Base-by-base conservation (phyloP, 2,888 invertebrate genomes). In the Hyles lineata region DNA sequence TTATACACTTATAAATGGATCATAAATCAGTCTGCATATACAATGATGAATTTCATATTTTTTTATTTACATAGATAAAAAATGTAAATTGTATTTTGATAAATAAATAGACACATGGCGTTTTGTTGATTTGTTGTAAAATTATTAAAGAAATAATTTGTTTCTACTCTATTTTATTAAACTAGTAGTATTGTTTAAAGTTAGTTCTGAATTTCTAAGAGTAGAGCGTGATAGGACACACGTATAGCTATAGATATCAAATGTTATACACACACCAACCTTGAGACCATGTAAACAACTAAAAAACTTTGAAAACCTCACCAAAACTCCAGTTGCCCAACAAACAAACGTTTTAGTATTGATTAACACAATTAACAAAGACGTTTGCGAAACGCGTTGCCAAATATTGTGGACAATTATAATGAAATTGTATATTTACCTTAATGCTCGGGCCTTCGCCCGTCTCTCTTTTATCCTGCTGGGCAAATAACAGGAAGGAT, bases 401-500 rank as follows among this genome's bases (percentile, higher is more conserved):
- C 15, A 67, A 19, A n/a, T 69, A 62, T 59, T 59, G 8, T 35
- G 29, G 19, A 69, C 32, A 21, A 67, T 32, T 69, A 69, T 0
- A 62, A 55, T 17, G 29, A 32, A 55, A 23, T 67, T 23, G 17
- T 8, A 32, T 74, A 75, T 72, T 89, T 87, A 93, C 93, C 95
- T 95, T 76, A 95, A 82, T 70, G 96, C 96, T 86, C 95, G 96
- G 7, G 96, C 96, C 85, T 96, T 96, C 0, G 96, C 96, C 78
- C 96, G 95, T 75, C 98, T 95, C 81, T 98, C 97, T 81, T 97
- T 97, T 71, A 98, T 91, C 78, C 98, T 96, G 76, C 95, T 95
- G 63, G 94, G 95, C 80, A 96, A 95, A 76, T 97, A 97, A 87
- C 98, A 98, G n/a, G 97, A 96, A 71, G 98, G 98, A 85, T 96